phyloP scores from a whole-genome alignment of 2,113 vertebrate species.

The Vulpes lagopus region DNA sequence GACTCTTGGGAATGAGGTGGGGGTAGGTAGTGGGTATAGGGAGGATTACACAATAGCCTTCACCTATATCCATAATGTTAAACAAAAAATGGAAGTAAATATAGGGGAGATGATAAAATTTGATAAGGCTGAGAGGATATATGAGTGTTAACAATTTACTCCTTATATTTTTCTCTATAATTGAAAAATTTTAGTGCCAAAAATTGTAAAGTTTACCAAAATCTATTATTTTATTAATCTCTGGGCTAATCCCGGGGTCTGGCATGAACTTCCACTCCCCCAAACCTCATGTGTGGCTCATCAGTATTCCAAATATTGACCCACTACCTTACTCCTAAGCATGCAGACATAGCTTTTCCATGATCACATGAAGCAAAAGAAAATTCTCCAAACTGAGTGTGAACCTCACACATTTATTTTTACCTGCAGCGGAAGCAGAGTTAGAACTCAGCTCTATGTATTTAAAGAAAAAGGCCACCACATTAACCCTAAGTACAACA shows the following conservation, averaged over 20 bases:
- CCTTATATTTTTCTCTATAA: background rate
- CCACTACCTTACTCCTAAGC: background rate
- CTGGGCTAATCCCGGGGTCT: background rate
- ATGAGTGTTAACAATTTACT: background rate
- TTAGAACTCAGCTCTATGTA: constrained; percentile 58
- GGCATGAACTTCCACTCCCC: background rate
- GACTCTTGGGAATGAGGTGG: background rate
- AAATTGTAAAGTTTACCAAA: background rate
- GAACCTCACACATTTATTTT: background rate
- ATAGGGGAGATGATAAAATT: background rate
- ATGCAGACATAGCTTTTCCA: background rate
- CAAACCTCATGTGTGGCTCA: background rate
- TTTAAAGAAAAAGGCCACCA: background rate
- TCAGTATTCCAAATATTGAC: background rate
- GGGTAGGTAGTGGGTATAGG: background rate
- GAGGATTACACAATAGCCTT: background rate
- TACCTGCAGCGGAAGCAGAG: background rate
- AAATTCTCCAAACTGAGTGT: background rate
- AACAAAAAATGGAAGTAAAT: background rate
- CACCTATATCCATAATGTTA: background rate
- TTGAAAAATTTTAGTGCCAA: background rate
- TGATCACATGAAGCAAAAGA: background rate
- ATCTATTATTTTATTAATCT: background rate
- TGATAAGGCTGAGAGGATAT: background rate
- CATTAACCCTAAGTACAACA: background rate